Conservation (phyloP, 2,797 vertebrate species). For the Cetoscarus ocellatus region DNA sequence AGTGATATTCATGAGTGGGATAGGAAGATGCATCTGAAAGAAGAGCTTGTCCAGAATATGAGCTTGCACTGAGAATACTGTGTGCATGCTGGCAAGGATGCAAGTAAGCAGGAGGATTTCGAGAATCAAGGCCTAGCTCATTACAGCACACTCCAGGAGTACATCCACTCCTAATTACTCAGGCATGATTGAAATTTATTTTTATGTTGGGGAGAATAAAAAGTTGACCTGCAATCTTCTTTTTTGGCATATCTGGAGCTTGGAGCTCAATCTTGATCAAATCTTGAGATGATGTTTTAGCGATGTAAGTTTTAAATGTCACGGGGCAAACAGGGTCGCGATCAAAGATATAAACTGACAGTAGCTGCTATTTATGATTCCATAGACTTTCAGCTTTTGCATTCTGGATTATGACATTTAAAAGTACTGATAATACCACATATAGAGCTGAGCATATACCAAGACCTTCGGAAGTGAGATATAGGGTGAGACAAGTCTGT, state of each 20-base stretch:
- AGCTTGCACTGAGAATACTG: constrained; percentile 3
- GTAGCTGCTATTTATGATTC: constrained; percentile 11
- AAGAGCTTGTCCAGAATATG: constrained; percentile 20
- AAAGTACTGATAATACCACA: not conserved
- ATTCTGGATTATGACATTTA: not conserved
- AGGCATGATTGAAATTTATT: constrained; percentile 20
- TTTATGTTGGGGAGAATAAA: not conserved
- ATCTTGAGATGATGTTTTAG: constrained; percentile 9
- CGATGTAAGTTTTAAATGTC: constrained; percentile 14
- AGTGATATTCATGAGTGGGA: constrained; percentile 32
- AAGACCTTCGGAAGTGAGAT: too few species aligned
- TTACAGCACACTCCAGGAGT: constrained; percentile 12
- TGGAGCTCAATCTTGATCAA: constrained; percentile 13
- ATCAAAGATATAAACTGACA: constrained; percentile 23
- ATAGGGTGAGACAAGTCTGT: too few species aligned
- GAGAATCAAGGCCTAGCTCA: constrained; percentile 14
- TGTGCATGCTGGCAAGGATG: not conserved
- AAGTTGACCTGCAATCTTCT: constrained; percentile 6
- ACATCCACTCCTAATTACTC: constrained; percentile 28
- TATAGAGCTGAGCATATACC: too few species aligned
- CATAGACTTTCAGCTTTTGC: constrained; percentile 6
- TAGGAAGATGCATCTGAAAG: constrained; percentile 34
- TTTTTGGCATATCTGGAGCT: constrained; percentile 17
- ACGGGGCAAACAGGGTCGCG: constrained; percentile 19
- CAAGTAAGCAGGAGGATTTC: constrained; percentile 14